A percentile compares a stretch with the other conserved stretches of the same genome.
Evolutionary conservation across 2,888 invertebrate species (phyloP).

Genomic region (Metalampra italica): DNA sequence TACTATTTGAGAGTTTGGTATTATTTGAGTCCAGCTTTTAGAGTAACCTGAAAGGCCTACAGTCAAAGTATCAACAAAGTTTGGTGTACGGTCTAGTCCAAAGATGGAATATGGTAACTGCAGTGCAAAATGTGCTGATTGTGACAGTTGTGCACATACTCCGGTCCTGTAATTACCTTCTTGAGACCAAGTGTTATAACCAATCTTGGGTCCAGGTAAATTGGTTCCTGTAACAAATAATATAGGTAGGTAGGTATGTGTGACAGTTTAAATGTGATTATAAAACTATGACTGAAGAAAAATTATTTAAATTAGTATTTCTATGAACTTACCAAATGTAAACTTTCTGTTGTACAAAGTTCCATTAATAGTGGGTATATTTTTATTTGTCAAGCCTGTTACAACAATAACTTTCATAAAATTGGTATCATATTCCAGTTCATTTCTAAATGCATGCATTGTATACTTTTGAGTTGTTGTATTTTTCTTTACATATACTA

Average conservation of each 20-base stretch:
- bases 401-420: slow-evolving; percentile 97
- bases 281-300: too few relatives aligned
- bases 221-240: slow-evolving; percentile 81
- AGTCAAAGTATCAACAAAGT: slow-evolving; percentile 94
- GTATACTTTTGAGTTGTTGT: slow-evolving; percentile 68
- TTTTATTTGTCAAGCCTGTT: slow-evolving; percentile 87
- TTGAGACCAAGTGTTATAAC: slow-evolving; percentile 92
- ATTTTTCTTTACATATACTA: slow-evolving; percentile 85
- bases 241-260: background rate
- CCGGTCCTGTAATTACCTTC: slow-evolving; percentile 89
- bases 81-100: slow-evolving; percentile 98
- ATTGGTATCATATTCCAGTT: slow-evolving; percentile 94
- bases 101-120: slow-evolving; percentile 97
- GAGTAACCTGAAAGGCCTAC: slow-evolving; percentile 86
- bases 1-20: slow-evolving; percentile 98
- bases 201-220: slow-evolving; percentile 93
- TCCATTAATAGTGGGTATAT: slow-evolving; percentile 84
- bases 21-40: slow-evolving; percentile 92
- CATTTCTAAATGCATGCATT: slow-evolving; percentile 90
- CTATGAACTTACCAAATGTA: slow-evolving; percentile 82
- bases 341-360: slow-evolving; percentile 86
- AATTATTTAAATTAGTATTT: too few relatives aligned
- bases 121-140: slow-evolving; percentile 94
- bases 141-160: slow-evolving; percentile 91
- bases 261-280: background rate